Conservation (phyloP, 2,797 vertebrate species). For the Petrocephalus sullivani region DNA sequence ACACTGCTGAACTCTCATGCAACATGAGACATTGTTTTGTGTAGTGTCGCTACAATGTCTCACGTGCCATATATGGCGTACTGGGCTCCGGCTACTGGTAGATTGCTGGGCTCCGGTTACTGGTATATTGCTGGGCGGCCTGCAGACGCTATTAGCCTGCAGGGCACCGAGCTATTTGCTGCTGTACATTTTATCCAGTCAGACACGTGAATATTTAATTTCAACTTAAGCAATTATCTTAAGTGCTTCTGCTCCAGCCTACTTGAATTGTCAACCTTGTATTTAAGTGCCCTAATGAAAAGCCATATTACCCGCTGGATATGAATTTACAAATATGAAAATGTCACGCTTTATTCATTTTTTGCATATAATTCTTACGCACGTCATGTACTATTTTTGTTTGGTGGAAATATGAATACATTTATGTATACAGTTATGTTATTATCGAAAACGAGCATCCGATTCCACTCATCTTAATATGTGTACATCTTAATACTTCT, state of each 20-base stretch:
- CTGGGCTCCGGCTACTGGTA: neutral
- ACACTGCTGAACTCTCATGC: neutral
- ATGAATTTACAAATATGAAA: slow-evolving; percentile 4
- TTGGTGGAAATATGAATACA: neutral
- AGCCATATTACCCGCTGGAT: neutral
- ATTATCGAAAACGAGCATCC: neutral
- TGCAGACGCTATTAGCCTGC: neutral
- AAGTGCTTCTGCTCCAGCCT: neutral
- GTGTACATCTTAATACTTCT: neutral
- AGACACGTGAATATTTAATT: slow-evolving; percentile 1
- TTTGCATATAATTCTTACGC: neutral
- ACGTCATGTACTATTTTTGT: neutral
- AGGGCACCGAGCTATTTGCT: neutral
- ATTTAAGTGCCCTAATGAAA: neutral
- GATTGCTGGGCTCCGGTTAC: neutral
- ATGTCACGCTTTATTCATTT: neutral
- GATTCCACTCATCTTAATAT: neutral
- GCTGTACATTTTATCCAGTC: neutral
- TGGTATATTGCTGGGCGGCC: neutral
- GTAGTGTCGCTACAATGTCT: neutral
- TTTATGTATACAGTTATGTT: no score
- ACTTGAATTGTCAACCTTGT: neutral
- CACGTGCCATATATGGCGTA: neutral
- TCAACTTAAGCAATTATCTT: slow-evolving; percentile 1
- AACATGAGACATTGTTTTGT: neutral